A percentile compares a stretch with the other conserved stretches of the same genome.
These are phyloP conservation scores for Anguilla marmorata DNA, from an alignment of 2,797 vertebrate genomes.

Conservation along the genomic window DNA sequence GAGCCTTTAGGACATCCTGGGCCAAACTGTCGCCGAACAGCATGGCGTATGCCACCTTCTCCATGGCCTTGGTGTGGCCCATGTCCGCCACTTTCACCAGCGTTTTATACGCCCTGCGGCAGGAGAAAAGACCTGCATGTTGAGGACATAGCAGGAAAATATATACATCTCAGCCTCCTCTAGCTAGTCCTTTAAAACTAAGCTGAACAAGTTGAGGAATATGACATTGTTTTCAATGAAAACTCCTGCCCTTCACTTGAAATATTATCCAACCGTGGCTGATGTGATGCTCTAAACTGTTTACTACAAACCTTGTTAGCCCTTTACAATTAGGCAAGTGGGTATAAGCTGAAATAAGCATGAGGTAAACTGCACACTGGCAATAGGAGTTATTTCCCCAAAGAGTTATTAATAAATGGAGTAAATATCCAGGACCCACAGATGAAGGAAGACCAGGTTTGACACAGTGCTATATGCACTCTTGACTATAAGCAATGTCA, in stretches of 20 bases:
- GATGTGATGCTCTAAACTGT: background rate
- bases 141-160: background rate
- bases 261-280: background rate
- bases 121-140: background rate
- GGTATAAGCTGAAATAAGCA: background rate
- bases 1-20: constrained; percentile 85
- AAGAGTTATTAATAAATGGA: background rate
- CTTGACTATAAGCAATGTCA: background rate
- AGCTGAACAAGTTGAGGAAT: background rate
- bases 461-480: background rate
- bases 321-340: background rate
- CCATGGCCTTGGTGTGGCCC: constrained; percentile 90
- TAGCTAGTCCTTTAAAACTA: background rate
- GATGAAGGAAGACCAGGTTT: background rate
- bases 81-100: constrained; percentile 85
- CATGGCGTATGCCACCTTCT: constrained; percentile 93
- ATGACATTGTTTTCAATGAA: background rate
- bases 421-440: background rate
- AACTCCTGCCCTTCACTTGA: background rate
- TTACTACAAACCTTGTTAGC: background rate
- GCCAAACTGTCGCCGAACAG: constrained; percentile 90
- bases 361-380: background rate
- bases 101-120: constrained; percentile 83
- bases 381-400: background rate
- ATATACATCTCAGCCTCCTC: background rate